These are phyloP conservation scores for Cecidostiba fungosa DNA, from an alignment of 2,888 invertebrate species.

Conservation along the genomic window DNA sequence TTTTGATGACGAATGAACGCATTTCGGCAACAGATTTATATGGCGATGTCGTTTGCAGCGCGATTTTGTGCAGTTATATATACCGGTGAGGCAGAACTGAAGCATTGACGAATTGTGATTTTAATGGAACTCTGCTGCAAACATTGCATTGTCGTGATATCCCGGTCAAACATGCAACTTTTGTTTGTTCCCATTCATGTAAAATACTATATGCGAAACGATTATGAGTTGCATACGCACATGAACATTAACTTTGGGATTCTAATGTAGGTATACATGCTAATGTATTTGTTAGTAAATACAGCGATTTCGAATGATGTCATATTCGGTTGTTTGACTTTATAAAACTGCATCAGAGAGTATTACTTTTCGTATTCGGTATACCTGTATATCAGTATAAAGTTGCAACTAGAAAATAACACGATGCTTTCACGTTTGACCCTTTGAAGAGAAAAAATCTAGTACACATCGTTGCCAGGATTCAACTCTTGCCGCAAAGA, in stretches of 20 bases:
- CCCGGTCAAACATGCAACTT: background rate
- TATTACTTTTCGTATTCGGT: too few species aligned
- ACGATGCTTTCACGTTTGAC: background rate
- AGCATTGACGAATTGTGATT: too few species aligned
- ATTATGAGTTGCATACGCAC: background rate
- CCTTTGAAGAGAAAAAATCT: background rate
- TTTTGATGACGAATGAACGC: background rate
- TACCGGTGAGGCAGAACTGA: too few species aligned
- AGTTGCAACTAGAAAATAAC: background rate
- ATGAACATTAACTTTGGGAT: background rate
- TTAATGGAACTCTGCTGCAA: background rate
- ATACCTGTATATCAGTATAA: too few species aligned
- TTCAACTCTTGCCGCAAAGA: background rate
- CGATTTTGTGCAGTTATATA: too few species aligned
- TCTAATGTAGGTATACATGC: background rate
- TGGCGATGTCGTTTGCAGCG: background rate
- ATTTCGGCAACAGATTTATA: background rate
- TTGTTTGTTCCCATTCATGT: background rate
- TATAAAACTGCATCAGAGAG: too few species aligned
- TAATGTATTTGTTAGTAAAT: background rate
- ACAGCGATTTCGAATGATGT: background rate
- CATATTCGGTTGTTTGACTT: background rate
- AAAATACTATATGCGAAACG: background rate
- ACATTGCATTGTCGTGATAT: background rate
- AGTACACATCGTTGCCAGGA: background rate